phyloP scores from a whole-genome alignment of 2,797 vertebrate species.

The Sebastes trivittatus region DNA sequence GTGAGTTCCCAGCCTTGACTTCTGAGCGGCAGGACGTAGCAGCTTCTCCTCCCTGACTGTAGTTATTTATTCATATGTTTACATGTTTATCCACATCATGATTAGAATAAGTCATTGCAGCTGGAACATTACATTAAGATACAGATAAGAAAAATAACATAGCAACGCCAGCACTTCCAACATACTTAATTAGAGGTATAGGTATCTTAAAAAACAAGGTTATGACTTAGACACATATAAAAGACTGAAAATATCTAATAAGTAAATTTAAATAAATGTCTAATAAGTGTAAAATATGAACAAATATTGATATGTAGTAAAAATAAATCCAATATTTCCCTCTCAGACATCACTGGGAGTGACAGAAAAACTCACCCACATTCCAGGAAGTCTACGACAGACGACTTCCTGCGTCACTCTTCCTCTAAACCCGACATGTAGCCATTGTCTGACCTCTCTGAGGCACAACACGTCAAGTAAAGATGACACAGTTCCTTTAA shows the following conservation, averaged over 20 bases:
- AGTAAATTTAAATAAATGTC: too few species aligned
- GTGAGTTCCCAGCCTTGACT: slow-evolving; percentile 84
- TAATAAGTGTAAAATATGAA: rapidly evolving
- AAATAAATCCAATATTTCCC: not conserved
- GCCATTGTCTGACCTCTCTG: slow-evolving; percentile 14
- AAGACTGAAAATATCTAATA: not conserved
- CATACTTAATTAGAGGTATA: too few species aligned
- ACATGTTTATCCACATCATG: not conserved
- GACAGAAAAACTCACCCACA: slow-evolving; percentile 25
- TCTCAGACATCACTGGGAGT: slow-evolving; percentile 1
- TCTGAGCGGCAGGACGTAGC: slow-evolving; percentile 16
- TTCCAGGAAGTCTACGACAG: slow-evolving; percentile 63
- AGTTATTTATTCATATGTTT: not conserved
- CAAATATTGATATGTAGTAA: not conserved
- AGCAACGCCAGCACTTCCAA: not conserved
- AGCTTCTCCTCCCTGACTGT: not conserved
- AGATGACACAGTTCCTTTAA: not conserved
- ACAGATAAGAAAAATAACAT: not conserved
- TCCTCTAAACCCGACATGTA: slow-evolving; percentile 20
- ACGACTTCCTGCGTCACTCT: slow-evolving; percentile 46
- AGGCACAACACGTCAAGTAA: not conserved
- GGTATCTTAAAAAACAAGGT: not conserved
- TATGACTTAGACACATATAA: not conserved
- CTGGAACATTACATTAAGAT: not conserved
- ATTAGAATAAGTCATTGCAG: not conserved